Evolutionary conservation across 2,797 vertebrate genomes (phyloP), one percentile per base, ranked within the genome.

Genomic region (Pipistrellus pipistrellus): DNA sequence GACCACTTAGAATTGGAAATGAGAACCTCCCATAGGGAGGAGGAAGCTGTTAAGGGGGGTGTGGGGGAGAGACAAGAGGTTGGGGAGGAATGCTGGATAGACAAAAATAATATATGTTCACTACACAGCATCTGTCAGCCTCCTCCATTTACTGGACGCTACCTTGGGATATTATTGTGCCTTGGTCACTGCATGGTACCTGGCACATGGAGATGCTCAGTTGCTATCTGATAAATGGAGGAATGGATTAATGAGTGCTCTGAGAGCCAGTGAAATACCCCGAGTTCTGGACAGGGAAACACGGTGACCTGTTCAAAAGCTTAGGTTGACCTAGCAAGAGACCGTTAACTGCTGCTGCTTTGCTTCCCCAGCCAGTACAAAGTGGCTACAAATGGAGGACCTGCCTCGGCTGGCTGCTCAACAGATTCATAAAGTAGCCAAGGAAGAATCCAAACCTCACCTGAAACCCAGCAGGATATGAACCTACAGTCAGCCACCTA

Each of bases 231-330:
- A 76, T 64, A 73, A 59, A 30, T 41, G 17, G n/a, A 59, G 32
- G 25, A 80, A 68, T 62, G 41, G 68, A 75, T 62, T 32, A 80
- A 53, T 51, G 51, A 13, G 71, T 48, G 21, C 4, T 69, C 11
- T 64, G 76, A 55, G 53, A 48, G n/a, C n/a, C 62, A 64, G 21
- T 38, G 20, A 68, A 68, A 76, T 6, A 55, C 35, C 66, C 15
- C 15, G 85, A 53, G 35, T 85, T 81, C 66, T 94, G 71, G 35
- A 18, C 27, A 30, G 81, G 53, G 44, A 80, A 94, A 92, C n/a
- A 85, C 30, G 6, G 5, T 3, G 23, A 48, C 44, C 46, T 35
- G n/a, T 90, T 92, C 20, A 23, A 57, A 89, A 89, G 18, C 30
- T 55, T 57, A 82, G 38, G 14, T 85, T 38, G 76, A 14, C 23